Base-by-base conservation (phyloP, 2,797 vertebrate genomes). In the Hyperoplus lanceolatus region DNA sequence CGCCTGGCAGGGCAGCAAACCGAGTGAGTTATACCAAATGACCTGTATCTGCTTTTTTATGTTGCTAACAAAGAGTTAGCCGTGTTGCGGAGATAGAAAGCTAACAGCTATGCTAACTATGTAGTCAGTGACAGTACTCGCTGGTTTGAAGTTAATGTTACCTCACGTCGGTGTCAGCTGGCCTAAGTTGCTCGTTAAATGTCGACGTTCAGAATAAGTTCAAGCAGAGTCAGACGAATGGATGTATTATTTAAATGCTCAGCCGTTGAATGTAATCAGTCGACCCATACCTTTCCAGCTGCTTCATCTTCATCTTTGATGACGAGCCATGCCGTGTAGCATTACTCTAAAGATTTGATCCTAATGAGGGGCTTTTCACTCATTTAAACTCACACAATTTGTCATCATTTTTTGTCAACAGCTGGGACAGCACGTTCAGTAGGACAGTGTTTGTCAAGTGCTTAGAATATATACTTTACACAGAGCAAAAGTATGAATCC, bases 91-190 rank as follows among this genome's bases (percentile, higher is more conserved):
- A n/a, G 56, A 5, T 42, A 41, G 42, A 18, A 14, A 7, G 59
- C 41, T 14, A 45, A 21, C 58, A 7, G 12, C 0, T 14, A 14
- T 13, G n/a, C 42, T 43, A 77, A 82, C 82, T 46, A 64, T 14
- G 50, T 29, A 53, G 45, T 15, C 39, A 12, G 7, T 18, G 6
- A 9, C 5, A 36, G n/a, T n/a, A 8, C 12, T 29, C 15, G 1
- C 4, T 10, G n/a, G 11, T 51, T 2, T 18, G 21, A 57, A 16
- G 11, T 48, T 1, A 5, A 71, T 65, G 43, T 77, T 10, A 21
- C 5, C 2, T 14, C 4, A 62, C 0, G 10, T 18, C 4, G 6
- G n/a, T 4, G 39, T 5, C 6, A 13, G 15, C 38, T 43, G 29
- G 6, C 16, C 29, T 8, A 1, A 10, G 0, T 1, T 7, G 15